These are phyloP conservation scores for Trichogramma pretiosum DNA, from an alignment of 1,140 invertebrate genomes.

Conservation along the genomic window DNA sequence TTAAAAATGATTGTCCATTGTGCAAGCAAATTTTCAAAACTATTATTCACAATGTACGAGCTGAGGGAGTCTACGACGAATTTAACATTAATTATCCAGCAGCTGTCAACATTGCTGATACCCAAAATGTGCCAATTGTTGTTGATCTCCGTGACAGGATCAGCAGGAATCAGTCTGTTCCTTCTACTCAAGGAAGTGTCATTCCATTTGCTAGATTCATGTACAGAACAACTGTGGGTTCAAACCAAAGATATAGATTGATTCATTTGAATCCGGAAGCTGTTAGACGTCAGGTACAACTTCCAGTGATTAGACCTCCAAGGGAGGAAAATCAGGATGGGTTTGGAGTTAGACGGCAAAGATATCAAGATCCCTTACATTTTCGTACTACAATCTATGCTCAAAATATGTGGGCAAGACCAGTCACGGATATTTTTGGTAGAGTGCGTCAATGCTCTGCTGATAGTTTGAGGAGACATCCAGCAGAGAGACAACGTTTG, in stretches of 20 bases:
- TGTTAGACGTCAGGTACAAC: conserved; percentile 28
- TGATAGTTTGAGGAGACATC: conserved; percentile 60
- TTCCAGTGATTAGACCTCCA: conserved; percentile 24
- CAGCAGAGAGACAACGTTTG: conserved; percentile 67
- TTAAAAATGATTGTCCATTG: conserved; percentile 87
- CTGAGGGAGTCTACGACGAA: conserved; percentile 79
- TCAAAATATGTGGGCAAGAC: conserved; percentile 64
- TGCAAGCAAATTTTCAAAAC: conserved; percentile 86
- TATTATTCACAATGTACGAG: conserved; percentile 86
- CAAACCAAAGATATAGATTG: conserved; percentile 23
- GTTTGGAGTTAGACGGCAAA: conserved; percentile 24
- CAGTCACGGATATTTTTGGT: conserved; percentile 56
- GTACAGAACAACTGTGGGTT: conserved; percentile 35
- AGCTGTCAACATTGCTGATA: conserved; percentile 19
- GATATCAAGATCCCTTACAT: conserved; percentile 31
- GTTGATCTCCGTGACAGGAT: too few species aligned
- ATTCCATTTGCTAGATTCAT: not conserved
- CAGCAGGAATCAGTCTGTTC: too few species aligned
- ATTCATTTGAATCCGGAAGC: conserved; percentile 28
- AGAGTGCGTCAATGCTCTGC: conserved; percentile 63
- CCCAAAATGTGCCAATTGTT: too few species aligned
- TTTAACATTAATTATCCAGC: conserved; percentile 52
- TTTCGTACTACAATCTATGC: conserved; percentile 66
- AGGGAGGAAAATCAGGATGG: conserved; percentile 22
- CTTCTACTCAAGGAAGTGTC: too few species aligned